Base-by-base conservation (phyloP, 2,797 vertebrate genomes). In the Streptopelia turtur region DNA sequence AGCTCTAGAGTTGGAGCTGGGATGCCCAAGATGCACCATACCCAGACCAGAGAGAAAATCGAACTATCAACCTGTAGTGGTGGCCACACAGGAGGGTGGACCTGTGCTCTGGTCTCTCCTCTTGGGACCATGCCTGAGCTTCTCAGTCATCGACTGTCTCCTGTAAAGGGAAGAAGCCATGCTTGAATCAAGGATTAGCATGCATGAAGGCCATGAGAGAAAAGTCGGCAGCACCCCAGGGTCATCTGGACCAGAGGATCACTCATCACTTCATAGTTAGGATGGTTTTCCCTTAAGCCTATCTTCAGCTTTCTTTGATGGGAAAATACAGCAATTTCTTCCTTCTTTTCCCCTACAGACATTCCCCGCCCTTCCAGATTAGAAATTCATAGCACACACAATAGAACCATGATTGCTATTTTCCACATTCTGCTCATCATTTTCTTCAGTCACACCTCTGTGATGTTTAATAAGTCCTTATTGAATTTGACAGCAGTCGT, bases 371-470 rank as follows among this genome's bases (percentile, higher is more conserved):
- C 45, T 28, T 43, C 22, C 37, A 79, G 49, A 60, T 79, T 43
- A 82, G 83, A 94, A 90, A 88, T 80, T 88, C 92, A 53, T 10
- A 55, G 50, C 1, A 13, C 69, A 64, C 30, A 72, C 89, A 88
- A 52, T 33, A 89, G n/a, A 57, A 27, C 52, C 8, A 8, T 21
- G n/a, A 43, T 82, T 91, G 60, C 78, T 83, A 45, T 77, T 94
- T 93, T 90, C 55, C 60, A 83, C 53, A 83, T 82, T 85, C 64
- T 81, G 59, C 35, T 90, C 89, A 74, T 72, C 52, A 25, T 64
- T 90, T 90, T 65, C 89, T 77, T 83, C 20, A 94, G 81, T 95
- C 76, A 89, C 78, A 95, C 89, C 92, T 94, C 76, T 66, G 17
- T 17, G 49, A 60, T 63, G 63, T 69, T 95, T 87, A 86, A 45